Evolutionary conservation across 1,140 invertebrate genomes (phyloP), one percentile per base, ranked within the genome.

Genomic region (Apis laboriosa): DNA sequence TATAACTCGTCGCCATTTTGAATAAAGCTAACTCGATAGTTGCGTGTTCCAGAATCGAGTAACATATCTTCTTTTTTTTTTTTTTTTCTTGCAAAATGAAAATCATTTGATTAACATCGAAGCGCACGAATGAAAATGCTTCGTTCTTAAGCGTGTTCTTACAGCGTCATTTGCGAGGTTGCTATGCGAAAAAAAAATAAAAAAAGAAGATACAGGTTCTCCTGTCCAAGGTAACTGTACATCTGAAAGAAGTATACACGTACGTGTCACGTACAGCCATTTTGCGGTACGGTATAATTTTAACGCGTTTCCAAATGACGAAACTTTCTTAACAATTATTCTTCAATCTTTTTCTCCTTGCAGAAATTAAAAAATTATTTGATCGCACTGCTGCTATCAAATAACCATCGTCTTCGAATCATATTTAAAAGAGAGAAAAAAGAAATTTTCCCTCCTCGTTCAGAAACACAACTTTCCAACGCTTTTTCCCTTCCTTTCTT

Each of bases 141-240:
- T 61, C 70, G 70, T 73, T 64, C 78, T 55, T 61, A 49, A 43
- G 34, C 60, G 19, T n/a, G 60, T 80, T 34, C 60, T 70, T 12
- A 64, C 78, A 64, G 68, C 70, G 78, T 80, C 60, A 80, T 80
- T 80, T 73, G 70, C 70, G 70, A 55, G 49, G 13, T n/a, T 49
- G 70, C 49, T 60, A 17, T 17, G 51, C n/a, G 28, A 43, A 43
- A 80, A 28, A 73, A 80, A 24, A 24, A 21, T 43, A n/a, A 43
- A 9, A 43, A 43, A 43, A 43, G 34, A 43, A 43, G 34, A 43
- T 43, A 43, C 34, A 43, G 34, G 34, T 43, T 43, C 56, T 63
- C 60, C 43, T 73, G 68, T 64, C 78, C 55, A 70, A 49, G 70
- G 73, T 80, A 80, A 80, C 68, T 80, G 78, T 80, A 73, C 60